These are phyloP conservation scores for Xylota segnis DNA, from an alignment of 2,888 invertebrate genomes.

Conservation along the genomic window DNA sequence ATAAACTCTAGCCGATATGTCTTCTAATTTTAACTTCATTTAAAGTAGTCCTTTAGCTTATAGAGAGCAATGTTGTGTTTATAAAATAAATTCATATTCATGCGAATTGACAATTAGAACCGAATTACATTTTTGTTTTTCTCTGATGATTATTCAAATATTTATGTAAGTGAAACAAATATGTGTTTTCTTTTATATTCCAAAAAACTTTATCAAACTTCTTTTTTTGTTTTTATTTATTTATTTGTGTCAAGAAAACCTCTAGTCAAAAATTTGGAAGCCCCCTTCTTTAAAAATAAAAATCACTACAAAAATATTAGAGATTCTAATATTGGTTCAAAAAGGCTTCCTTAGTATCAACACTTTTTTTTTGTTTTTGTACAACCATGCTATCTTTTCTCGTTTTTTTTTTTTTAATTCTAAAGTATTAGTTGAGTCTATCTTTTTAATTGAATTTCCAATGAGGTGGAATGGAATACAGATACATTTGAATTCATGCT, in stretches of 20 bases:
- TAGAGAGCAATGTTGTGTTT: slow-evolving; percentile 38
- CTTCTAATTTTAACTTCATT: slow-evolving; percentile 23
- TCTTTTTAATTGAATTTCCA: neutral
- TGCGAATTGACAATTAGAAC: slow-evolving; percentile 67
- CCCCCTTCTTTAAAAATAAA: slow-evolving; percentile 48
- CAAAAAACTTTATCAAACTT: slow-evolving; percentile 33
- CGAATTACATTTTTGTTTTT: slow-evolving; percentile 31
- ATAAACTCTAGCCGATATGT: slow-evolving; percentile 66
- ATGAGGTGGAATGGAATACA: slow-evolving; percentile 31
- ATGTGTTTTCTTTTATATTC: neutral
- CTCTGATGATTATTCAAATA: slow-evolving; percentile 3
- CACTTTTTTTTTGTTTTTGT: slow-evolving; percentile 41
- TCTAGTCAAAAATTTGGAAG: slow-evolving; percentile 65
- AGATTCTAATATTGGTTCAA: slow-evolving; percentile 42
- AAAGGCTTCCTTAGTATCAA: slow-evolving; percentile 69
- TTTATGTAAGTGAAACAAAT: slow-evolving; percentile 5
- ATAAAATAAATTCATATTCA: slow-evolving; percentile 65
- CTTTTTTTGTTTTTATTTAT: slow-evolving; percentile 11
- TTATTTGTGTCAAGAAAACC: slow-evolving; percentile 47
- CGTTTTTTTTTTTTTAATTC: slow-evolving; percentile 16
- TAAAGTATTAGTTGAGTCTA: slow-evolving; percentile 14
- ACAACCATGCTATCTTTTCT: slow-evolving; percentile 52
- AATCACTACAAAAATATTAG: slow-evolving; percentile 62
- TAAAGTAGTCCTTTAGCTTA: slow-evolving; percentile 18
- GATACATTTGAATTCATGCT: too few relatives aligned